phyloP scores from a whole-genome alignment of 2,888 invertebrate species.

The Oxycera nigricornis region DNA sequence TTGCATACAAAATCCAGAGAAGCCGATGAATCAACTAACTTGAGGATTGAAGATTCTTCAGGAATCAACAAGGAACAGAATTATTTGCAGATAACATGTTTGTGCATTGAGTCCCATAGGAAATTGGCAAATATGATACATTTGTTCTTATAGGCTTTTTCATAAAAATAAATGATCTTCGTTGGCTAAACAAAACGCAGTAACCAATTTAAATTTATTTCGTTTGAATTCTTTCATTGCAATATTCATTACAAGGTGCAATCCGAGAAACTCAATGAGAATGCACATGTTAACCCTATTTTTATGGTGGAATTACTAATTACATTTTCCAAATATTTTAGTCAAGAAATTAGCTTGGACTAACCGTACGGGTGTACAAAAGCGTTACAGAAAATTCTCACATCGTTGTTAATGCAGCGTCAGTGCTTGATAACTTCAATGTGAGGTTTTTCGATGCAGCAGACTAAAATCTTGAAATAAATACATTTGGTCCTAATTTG shows the following conservation, averaged over 20 bases:
- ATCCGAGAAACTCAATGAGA: neutral
- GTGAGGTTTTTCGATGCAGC: neutral
- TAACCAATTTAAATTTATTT: neutral
- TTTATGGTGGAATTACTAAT: neutral
- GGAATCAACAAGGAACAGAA: too few species aligned
- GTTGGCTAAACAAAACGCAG: neutral
- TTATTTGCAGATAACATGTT: too few species aligned
- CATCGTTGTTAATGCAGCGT: too few species aligned
- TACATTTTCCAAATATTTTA: conserved; percentile 10
- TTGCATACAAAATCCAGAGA: too few species aligned
- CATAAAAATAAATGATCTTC: neutral
- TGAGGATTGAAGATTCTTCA: too few species aligned
- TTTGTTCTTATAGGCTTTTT: too few species aligned
- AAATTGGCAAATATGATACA: too few species aligned
- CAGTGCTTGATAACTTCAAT: too few species aligned
- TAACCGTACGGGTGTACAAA: neutral
- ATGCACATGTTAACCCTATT: neutral
- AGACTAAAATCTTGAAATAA: neutral
- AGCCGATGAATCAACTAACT: too few species aligned
- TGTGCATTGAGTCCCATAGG: too few species aligned
- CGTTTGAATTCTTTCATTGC: neutral
- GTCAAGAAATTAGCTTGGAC: neutral
- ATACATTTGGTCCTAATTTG: too few species aligned
- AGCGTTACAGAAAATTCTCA: neutral
- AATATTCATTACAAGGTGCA: neutral